Evolutionary conservation across 1,140 invertebrate species (phyloP), one percentile per base, ranked within the genome.

Genomic region (Teleopsis dalmanni): DNA sequence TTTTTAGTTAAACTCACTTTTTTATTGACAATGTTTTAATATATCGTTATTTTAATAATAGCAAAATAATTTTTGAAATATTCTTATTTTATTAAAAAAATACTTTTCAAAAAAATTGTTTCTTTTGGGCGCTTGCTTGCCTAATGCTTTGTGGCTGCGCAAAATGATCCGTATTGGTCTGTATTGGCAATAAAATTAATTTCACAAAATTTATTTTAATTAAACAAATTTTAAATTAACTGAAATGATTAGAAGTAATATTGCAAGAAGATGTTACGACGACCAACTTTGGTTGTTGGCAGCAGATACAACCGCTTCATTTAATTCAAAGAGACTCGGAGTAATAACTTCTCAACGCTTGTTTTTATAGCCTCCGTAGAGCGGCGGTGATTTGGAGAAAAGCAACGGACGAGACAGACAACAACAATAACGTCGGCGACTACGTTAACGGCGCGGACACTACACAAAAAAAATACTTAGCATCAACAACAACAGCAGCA

Each of bases 321-420:
- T 63, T 60, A 68, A 65, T 67, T 68, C 62, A 68, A 68, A 68
- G 65, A 68, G 65, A 68, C 65, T 68, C 65, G 62, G 52, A 68
- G 57, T 59, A 55, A 63, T 63, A 62, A 60, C 65, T 62, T 62
- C 65, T 63, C 65, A 53, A 57, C 60, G 62, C 65, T 68, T 68
- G 65, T 68, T 68, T 68, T 68, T 68, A 68, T 68, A 68, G 65
- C 65, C 65, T 68, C 65, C 58, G 64, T 58, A 56, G 44, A 45
- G 49, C 49, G 49, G 49, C 49, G 43, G 31, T 44, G 31, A 33
- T 42, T 50, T 50, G 29, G 36, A 44, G 27, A 43, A 43, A 46
- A 36, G 44, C 44, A 33, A 36, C 44, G 31, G 16, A 14, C 41
- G 31, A 29, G 31, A 8, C 7, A 29, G 27, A 43, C 41, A 16